Base-by-base conservation (phyloP, 2,888 invertebrate species). In the Arrhopalites spinosus region DNA sequence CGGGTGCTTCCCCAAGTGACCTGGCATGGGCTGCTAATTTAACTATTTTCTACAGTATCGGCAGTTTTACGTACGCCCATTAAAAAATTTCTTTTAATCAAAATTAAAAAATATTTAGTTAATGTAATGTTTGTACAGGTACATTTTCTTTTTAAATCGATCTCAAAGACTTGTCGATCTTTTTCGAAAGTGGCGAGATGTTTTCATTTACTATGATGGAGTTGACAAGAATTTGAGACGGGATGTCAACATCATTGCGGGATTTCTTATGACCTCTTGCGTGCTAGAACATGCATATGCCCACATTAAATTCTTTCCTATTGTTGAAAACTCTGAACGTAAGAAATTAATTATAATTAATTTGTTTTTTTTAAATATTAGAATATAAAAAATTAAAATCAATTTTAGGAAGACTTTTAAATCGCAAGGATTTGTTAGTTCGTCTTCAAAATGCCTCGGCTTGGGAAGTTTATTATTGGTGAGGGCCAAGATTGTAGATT, bases 1-100 rank as follows among this genome's bases (percentile, higher is more conserved):
- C 53, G 0, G 59, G 23, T 11, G 17, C 7, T 8, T 69, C 75
- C 1, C 69, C 75, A 1, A 75, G 75, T 45, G 75, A 75, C 50
- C 53, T 75, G 3, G 75, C 75, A 1, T 75, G 75, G 75, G 63
- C 69, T 2, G 43, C 30, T 17, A 66, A 75, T 69, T 29, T 75
- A 27, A 30, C 64, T 2, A 74, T 80, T 17, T 80, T 74, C 45
- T 81, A 80, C 53, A 70, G 74, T 2, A 80, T 81, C 8, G 81
- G 81, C 20, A 66, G 78, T 13, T 81, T 72, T 47, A 77, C 78
- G 80, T 81, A 77, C 64, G 63, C 61, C 47, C 7, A 13, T 30
- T 50, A n/a, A 72, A 50, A 8, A 2, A 29, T 5, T 53, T 69
- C 13, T 3, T 23, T 47, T 25, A 63, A 8, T 25, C 11, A 15